These are phyloP conservation scores for Edolisoma coerulescens DNA, from an alignment of 2,113 vertebrate genomes.

Conservation along the genomic window DNA sequence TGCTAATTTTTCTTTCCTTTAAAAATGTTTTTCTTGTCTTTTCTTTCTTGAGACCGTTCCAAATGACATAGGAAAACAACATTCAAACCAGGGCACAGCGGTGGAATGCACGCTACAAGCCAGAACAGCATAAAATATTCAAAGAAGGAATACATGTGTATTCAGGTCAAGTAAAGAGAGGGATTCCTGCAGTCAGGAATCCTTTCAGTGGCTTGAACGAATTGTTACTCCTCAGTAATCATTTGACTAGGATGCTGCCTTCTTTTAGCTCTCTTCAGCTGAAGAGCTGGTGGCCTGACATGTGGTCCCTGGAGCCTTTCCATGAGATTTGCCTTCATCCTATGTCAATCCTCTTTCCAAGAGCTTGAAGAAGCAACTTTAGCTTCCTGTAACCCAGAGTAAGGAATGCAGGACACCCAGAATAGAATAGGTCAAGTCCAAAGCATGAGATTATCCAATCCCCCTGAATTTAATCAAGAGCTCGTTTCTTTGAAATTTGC, in stretches of 20 bases:
- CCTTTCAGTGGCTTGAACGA: background rate
- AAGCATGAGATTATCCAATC: background rate
- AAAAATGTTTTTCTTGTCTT: background rate
- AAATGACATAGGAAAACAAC: background rate
- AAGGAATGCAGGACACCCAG: background rate
- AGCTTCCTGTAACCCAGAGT: background rate
- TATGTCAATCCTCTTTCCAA: background rate
- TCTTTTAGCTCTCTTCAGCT: background rate
- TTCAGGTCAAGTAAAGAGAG: background rate
- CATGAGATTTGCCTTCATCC: background rate
- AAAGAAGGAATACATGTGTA: background rate
- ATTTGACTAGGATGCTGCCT: background rate
- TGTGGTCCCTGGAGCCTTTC: background rate
- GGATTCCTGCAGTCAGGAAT: background rate
- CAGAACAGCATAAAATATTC: constrained; percentile 35
- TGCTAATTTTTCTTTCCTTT: background rate
- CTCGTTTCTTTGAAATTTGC: background rate
- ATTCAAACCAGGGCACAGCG: background rate
- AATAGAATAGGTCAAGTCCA: background rate
- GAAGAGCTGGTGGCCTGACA: background rate
- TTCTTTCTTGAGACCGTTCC: background rate
- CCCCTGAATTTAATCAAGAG: background rate
- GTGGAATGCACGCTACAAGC: background rate
- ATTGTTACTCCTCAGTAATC: background rate
- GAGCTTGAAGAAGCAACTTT: background rate